Evolutionary conservation across 2,888 invertebrate genomes (phyloP), one percentile per base, ranked within the genome.

Genomic region (Chymomyza fuscimana): DNA sequence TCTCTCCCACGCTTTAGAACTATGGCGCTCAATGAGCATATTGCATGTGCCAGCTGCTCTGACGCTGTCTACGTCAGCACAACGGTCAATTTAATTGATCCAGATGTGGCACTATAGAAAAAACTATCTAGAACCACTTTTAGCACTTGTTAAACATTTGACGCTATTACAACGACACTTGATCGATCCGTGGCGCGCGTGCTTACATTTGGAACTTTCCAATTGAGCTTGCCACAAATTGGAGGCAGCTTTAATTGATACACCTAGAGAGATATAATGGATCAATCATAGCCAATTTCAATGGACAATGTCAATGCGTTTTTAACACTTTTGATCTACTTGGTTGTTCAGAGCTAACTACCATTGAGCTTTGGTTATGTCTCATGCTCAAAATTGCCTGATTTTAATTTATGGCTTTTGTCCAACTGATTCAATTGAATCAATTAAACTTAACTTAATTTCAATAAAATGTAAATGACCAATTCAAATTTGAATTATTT

Each of bases 11-110:
- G 80, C 80, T 46, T 46, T 12, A 25, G 25, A 19, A 25, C 58
- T 58, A 12, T 22, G 58, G 15, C 19, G 58, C 58, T 58, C 22
- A 25, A 58, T 58, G 72, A 64, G 72, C 72, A 76, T 68, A 76
- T 75, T 72, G 75, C 75, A 76, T 76, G 75, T 66, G 32, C 32
- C 62, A 63, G 19, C 76, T 46, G 19, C 36, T 36, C 36, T 40
- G 19, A 32, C 61, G 60, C 10, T 22, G 4, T 32, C 10, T 22
- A 78, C 82, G 80, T 83, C 75, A 81, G 65, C 75, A 25, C 29
- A 69, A 64, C 85, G 87, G 83, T 84, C 87, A 84, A 84, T 86
- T 84, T 69, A 84, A 82, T 84, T 84, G 83, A 84, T 78, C 87
- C 32, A 80, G 74, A 54, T 15, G 15, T 25, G 58, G 25, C 40